phyloP scores from a whole-genome alignment of 2,888 invertebrate genomes.

The Gibbula magus region DNA sequence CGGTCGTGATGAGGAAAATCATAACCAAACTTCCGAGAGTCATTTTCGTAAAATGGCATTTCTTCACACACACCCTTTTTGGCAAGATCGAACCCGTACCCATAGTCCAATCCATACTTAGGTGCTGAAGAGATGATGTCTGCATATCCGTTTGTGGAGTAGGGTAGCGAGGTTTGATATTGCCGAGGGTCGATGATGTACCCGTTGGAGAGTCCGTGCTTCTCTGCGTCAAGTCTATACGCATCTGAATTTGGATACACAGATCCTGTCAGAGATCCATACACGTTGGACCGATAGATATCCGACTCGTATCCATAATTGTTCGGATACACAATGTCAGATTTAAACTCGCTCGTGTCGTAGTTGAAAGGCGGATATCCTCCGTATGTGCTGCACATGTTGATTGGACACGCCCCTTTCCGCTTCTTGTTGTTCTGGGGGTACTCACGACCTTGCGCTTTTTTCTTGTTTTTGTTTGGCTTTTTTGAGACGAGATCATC shows the following conservation, averaged over 20 bases:
- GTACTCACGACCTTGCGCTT: conserved; percentile 94
- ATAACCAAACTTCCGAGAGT: conserved; percentile 65
- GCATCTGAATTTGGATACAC: conserved; percentile 62
- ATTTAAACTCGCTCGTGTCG: conserved; percentile 65
- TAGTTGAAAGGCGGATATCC: conserved; percentile 63
- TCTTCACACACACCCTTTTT: conserved; percentile 71
- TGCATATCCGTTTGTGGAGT: conserved; percentile 69
- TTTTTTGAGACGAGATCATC: conserved; percentile 69
- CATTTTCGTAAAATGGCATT: conserved; percentile 59
- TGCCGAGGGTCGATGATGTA: conserved; percentile 72
- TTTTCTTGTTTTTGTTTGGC: conserved; percentile 88
- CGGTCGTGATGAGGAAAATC: conserved; percentile 53
- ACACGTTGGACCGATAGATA: conserved; percentile 62
- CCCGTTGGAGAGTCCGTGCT: conserved; percentile 68
- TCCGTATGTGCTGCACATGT: conserved; percentile 66
- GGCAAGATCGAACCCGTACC: conserved; percentile 70
- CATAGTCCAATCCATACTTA: conserved; percentile 71
- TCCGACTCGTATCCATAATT: conserved; percentile 68
- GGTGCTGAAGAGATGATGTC: conserved; percentile 67
- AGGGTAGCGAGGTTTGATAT: conserved; percentile 70
- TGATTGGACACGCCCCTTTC: conserved; percentile 41
- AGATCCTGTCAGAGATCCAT: conserved; percentile 57
- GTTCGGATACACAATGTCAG: conserved; percentile 70
- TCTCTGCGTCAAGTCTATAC: conserved; percentile 65
- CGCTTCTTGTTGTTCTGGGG: conserved; percentile 87